Conservation (phyloP, 2,888 invertebrate genomes). For the Agonopterix arenella region DNA sequence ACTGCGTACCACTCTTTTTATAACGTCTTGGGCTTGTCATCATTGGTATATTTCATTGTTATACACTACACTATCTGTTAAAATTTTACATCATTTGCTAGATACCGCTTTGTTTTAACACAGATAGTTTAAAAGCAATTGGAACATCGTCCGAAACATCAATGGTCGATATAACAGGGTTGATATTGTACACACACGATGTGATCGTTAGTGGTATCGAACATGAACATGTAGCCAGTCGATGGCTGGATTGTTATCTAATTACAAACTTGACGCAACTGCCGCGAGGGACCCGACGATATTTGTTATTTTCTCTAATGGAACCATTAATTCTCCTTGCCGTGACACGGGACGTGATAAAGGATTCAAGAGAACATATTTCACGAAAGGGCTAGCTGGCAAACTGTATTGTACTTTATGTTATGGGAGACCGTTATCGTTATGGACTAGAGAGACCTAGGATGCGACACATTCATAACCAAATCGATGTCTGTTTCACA, state of each 20-base stretch:
- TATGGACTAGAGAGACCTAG: not conserved
- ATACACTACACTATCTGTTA: conserved; percentile 16
- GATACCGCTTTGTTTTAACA: not conserved
- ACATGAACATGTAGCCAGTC: conserved; percentile 39
- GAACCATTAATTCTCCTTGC: conserved; percentile 43
- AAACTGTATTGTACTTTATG: too few species aligned
- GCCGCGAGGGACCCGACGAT: conserved; percentile 50
- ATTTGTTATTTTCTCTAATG: conserved; percentile 51
- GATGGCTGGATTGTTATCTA: conserved; percentile 63
- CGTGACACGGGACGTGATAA: conserved; percentile 30
- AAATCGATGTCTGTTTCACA: not conserved
- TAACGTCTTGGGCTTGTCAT: conserved; percentile 73
- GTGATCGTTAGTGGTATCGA: conserved; percentile 49
- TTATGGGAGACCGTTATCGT: too few species aligned
- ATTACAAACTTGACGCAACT: conserved; percentile 60
- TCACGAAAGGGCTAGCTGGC: conserved; percentile 8
- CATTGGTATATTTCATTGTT: conserved; percentile 53
- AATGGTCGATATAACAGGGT: conserved; percentile 32
- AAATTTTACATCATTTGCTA: not conserved
- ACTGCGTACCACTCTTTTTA: conserved; percentile 59
- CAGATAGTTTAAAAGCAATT: not conserved
- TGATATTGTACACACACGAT: conserved; percentile 25
- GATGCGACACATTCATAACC: not conserved
- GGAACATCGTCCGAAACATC: conserved; percentile 14
- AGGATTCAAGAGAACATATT: conserved; percentile 15